These are phyloP conservation scores for Malurus leucopterus DNA, from an alignment of 2,797 vertebrate genomes.

Conservation along the genomic window DNA sequence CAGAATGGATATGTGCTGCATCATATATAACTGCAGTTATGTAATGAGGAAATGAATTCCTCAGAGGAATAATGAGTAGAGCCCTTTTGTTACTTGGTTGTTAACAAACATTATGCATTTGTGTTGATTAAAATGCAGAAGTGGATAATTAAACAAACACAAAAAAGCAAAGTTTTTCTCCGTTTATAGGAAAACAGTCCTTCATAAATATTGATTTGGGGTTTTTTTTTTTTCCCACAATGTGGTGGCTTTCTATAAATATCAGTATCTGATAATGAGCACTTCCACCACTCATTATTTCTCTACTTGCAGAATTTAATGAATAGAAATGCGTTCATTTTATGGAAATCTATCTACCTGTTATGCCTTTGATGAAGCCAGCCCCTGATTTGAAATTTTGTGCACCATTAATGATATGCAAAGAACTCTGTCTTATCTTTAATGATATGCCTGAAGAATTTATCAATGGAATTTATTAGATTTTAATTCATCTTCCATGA, in stretches of 20 bases:
- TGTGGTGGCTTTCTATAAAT: constrained; percentile 46
- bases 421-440: constrained; percentile 54
- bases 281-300: constrained; percentile 36
- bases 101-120: constrained; percentile 19
- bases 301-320: constrained; percentile 43
- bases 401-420: constrained; percentile 45
- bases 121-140: constrained; percentile 48
- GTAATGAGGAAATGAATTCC: neutral
- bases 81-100: neutral
- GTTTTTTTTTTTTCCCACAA: neutral
- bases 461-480: constrained; percentile 49
- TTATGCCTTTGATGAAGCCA: constrained; percentile 53
- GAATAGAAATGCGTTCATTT: constrained; percentile 47
- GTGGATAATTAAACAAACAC: constrained; percentile 10
- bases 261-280: constrained; percentile 49
- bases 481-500: constrained; percentile 21
- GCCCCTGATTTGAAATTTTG: constrained; percentile 42
- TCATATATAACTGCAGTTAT: neutral
- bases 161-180: neutral
- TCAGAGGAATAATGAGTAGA: neutral
- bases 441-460: constrained; percentile 46
- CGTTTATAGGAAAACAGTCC: constrained; percentile 5
- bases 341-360: constrained; percentile 55
- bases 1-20: neutral
- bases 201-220: constrained; percentile 51